phyloP scores from a whole-genome alignment of 2,797 vertebrate genomes.

The Naso thynnoides region DNA sequence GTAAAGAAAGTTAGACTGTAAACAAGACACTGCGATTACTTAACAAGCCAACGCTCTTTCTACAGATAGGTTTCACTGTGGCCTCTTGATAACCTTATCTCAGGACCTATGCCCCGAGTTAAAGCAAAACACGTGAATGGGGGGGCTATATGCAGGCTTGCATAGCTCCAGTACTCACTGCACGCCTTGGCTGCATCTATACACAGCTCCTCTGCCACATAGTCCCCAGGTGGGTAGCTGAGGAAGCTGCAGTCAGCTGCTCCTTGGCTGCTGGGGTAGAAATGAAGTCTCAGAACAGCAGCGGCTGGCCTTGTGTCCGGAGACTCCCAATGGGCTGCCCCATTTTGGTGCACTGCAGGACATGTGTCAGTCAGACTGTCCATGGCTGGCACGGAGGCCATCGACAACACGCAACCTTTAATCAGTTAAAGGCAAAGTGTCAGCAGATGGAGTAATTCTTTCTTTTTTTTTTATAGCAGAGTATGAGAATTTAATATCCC shows the following conservation, averaged over 20 bases:
- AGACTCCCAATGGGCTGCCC: conserved; percentile 75
- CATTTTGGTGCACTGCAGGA: conserved; percentile 81
- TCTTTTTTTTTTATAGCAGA: conserved; percentile 1
- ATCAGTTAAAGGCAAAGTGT: conserved; percentile 32
- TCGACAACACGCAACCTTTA: conserved; percentile 60
- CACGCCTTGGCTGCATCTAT: conserved; percentile 83
- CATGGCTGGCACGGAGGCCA: conserved; percentile 70
- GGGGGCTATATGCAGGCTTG: conserved; percentile 17
- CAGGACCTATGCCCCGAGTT: conserved; percentile 42
- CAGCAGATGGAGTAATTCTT: conserved; percentile 9
- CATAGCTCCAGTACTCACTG: conserved; percentile 75
- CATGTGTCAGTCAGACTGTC: conserved; percentile 75
- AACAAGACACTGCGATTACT: conserved; percentile 34
- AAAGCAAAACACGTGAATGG: conserved; percentile 36
- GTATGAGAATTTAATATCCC: conserved; percentile 25
- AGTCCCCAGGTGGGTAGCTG: conserved; percentile 83
- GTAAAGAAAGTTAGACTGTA: conserved; percentile 46
- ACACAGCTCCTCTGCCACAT: conserved; percentile 84
- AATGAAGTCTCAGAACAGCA: conserved; percentile 78
- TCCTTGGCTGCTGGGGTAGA: conserved; percentile 75
- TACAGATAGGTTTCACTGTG: conserved; percentile 45
- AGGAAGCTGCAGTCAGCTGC: conserved; percentile 57
- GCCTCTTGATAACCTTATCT: conserved; percentile 67
- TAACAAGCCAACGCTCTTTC: conserved; percentile 32
- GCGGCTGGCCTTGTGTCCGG: conserved; percentile 52